Evolutionary conservation across 2,113 vertebrate genomes (phyloP).

Genomic region (Gallinago media): DNA sequence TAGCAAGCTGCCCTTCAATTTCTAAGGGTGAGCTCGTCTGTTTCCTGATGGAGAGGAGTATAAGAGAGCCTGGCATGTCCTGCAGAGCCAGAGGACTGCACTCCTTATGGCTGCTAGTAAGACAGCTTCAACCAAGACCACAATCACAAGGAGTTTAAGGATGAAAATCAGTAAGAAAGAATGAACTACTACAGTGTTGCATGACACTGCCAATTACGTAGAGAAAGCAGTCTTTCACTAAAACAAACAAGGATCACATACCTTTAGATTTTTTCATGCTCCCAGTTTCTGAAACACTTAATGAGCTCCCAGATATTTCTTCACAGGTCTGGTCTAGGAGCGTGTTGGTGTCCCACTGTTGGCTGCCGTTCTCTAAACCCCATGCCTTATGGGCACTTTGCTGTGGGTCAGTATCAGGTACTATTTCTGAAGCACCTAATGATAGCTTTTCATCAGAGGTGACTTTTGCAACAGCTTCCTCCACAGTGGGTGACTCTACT

Average conservation of each 20-base stretch:
- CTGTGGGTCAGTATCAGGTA: background rate
- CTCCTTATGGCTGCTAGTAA: background rate
- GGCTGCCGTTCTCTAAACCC: constrained; percentile 59
- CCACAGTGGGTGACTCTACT: constrained; percentile 35
- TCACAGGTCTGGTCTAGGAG: constrained; percentile 81
- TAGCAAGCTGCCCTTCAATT: background rate
- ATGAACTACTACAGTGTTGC: background rate
- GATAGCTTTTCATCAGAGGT: background rate
- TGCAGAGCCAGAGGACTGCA: background rate
- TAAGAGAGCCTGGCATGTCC: background rate
- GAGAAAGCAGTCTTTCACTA: background rate
- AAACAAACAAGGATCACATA: constrained; percentile 29
- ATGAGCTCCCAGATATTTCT: constrained; percentile 85
- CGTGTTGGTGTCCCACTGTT: constrained; percentile 78
- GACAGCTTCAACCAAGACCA: background rate
- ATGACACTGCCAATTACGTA: fast-evolving
- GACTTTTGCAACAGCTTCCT: constrained; percentile 1
- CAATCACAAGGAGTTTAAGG: background rate
- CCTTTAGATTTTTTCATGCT: constrained; percentile 92
- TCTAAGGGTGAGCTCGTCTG: background rate
- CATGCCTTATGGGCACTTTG: constrained; percentile 56
- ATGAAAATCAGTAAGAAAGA: background rate
- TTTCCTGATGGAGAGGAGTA: background rate
- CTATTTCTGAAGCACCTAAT: background rate
- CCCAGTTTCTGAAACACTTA: constrained; percentile 85